These are phyloP conservation scores for Rhodophaea formosa DNA, from an alignment of 2,888 invertebrate genomes.

Conservation along the genomic window DNA sequence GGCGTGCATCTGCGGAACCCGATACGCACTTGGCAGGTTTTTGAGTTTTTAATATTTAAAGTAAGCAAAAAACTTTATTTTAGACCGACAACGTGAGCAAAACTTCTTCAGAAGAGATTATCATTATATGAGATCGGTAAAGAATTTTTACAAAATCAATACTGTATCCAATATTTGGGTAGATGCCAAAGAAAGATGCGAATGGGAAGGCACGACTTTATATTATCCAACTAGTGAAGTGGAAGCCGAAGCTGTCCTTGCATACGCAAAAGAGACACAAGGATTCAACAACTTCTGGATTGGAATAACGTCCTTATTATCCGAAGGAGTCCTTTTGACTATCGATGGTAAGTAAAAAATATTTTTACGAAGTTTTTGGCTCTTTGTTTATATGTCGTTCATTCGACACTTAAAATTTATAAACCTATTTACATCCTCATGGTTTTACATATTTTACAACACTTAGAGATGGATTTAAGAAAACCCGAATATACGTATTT, in stretches of 20 bases:
- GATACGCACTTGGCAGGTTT: no score
- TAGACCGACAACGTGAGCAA: conserved; percentile 48
- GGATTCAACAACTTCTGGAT: conserved; percentile 20
- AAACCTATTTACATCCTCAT: no score
- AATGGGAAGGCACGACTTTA: conserved; percentile 50
- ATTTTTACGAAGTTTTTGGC: no score
- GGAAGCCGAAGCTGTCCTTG: conserved; percentile 44
- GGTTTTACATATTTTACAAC: no score
- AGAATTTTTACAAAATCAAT: conserved; percentile 62
- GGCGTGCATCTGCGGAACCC: no score
- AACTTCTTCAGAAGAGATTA: conserved; percentile 62
- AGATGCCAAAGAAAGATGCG: conserved; percentile 49
- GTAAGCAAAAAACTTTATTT: no score
- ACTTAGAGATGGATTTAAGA: no score
- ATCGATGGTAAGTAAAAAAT: conserved; percentile 42
- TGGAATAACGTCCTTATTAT: conserved; percentile 46
- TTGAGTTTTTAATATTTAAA: no score
- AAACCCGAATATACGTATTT: no score
- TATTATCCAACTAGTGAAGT: conserved; percentile 51
- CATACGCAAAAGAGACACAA: conserved; percentile 29
- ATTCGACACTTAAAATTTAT: no score
- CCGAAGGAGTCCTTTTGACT: conserved; percentile 52
- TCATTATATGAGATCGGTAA: conserved; percentile 40
- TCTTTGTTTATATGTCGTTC: no score
- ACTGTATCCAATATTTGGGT: conserved; percentile 48